A percentile compares a stretch with the other conserved stretches of the same genome.
Evolutionary conservation across 1,140 invertebrate species (phyloP).

Genomic region (Neomicropteryx cornuta): DNA sequence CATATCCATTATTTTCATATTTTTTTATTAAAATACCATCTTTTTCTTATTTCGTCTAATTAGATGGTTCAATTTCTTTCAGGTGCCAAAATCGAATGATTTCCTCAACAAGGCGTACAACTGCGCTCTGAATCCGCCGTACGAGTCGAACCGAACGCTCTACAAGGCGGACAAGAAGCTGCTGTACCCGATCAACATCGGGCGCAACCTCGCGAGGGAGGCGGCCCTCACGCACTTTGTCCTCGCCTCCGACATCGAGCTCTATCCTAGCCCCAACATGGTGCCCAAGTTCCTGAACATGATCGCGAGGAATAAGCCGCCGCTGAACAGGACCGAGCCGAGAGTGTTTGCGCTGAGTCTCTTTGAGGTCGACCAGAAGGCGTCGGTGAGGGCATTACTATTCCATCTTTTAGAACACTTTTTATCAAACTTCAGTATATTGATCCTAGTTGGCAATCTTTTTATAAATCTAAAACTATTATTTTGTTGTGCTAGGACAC

Average conservation of each 20-base stretch:
- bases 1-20: too few species aligned
- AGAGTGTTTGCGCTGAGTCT: slow-evolving; percentile 73
- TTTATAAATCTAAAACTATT: too few species aligned
- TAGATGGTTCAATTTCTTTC: slow-evolving; percentile 19
- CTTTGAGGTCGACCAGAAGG: slow-evolving; percentile 69
- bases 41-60: too few species aligned
- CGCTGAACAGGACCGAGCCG: slow-evolving; percentile 51
- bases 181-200: slow-evolving; percentile 81
- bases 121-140: slow-evolving; percentile 56
- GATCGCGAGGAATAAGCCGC: slow-evolving; percentile 59
- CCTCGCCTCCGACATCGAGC: slow-evolving; percentile 77
- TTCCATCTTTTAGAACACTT: slow-evolving; percentile 5
- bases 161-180: slow-evolving; percentile 72
- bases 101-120: slow-evolving; percentile 53
- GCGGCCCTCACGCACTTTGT: slow-evolving; percentile 73
- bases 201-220: slow-evolving; percentile 73
- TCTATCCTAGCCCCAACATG: slow-evolving; percentile 74
- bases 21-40: too few species aligned
- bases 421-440: not conserved
- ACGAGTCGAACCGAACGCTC: slow-evolving; percentile 48
- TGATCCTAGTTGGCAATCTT: not conserved
- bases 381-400: slow-evolving; percentile 21
- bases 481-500: too few species aligned
- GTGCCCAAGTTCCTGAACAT: slow-evolving; percentile 69
- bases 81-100: slow-evolving; percentile 53